Evolutionary conservation across 2,113 vertebrate species (phyloP).

Genomic region (Zosterops lateralis): DNA sequence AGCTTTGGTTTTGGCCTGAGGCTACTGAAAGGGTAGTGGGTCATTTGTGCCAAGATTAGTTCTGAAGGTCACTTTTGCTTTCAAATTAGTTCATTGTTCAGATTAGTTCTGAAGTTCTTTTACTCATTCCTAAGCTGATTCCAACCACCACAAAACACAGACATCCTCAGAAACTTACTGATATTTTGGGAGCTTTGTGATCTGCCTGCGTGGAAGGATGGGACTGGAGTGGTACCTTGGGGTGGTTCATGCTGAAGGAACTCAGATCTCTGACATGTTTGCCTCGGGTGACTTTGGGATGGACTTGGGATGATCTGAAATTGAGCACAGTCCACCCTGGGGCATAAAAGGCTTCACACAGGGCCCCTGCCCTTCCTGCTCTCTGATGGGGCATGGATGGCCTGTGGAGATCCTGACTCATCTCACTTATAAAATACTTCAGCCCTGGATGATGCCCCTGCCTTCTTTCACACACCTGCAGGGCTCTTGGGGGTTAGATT

Average conservation of each 20-base stretch:
- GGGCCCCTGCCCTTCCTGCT: background rate
- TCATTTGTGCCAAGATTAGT: background rate
- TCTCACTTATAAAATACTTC: background rate
- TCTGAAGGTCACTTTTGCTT: background rate
- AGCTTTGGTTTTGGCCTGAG: background rate
- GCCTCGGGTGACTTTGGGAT: background rate
- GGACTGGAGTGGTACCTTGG: background rate
- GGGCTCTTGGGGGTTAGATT: background rate
- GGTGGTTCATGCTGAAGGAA: background rate
- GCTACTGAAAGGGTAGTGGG: background rate
- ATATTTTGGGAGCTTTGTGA: background rate
- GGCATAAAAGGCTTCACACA: background rate
- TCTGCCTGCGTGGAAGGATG: background rate
- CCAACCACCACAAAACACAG: background rate
- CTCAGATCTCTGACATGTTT: accelerated
- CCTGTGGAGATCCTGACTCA: background rate
- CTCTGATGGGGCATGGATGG: background rate
- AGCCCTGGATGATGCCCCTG: background rate
- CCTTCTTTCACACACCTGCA: background rate
- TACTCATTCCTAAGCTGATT: background rate
- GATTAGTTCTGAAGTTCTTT: background rate
- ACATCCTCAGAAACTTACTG: background rate
- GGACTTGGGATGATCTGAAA: background rate
- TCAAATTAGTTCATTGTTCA: no score
- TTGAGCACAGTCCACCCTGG: background rate